Evolutionary conservation across 35 echinoderm and acorn worm species (phyloP), one percentile per base, ranked within the genome.

Genomic region (Amphiura filiformis): DNA sequence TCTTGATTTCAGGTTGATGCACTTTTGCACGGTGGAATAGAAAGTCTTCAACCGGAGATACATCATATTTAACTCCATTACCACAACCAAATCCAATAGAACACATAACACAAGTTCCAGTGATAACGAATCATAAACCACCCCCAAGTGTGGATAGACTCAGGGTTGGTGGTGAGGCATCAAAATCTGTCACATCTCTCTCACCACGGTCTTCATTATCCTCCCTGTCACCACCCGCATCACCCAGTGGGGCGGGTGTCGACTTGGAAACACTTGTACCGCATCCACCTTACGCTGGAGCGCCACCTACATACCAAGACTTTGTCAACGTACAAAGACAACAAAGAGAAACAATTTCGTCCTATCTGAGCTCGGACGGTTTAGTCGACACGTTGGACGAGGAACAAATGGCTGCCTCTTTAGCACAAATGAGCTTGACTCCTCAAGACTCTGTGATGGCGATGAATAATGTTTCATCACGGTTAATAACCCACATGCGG

Each of bases 191-290:
- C 38, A 83, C 89, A 33, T 97, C 95, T 5, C 49, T 99, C 1
- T 99, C 96, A 20, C 90, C 96, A 17, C 82, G 89, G 0, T 99
- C 96, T 23, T 99, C 96, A 31, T 77, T 99, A n/a, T 95, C 93
- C 31, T 99, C 96, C 31, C 88, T 95, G 65, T 99, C 96, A 32
- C 96, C 96, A 1, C 96, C 96, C 44, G 86, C 93, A 39, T 99
- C 96, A n/a, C 96, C 96, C 1, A 90, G 89, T 38, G 82, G 52
- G 2, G 91, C 78, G 20, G 92, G 90, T 17, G 47, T 79, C 0
- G 78, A 85, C 38, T 37, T 33, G 7, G 61, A 41, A 38, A 36
- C n/a, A 1, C n/a, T 79, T 32, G 56, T 37, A 23, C 35, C 49
- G 1, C 39, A 31, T 28, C 83, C 35, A 13, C 80, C 61, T 28